phyloP scores from a whole-genome alignment of 2,797 vertebrate genomes.

The Mus spretus region DNA sequence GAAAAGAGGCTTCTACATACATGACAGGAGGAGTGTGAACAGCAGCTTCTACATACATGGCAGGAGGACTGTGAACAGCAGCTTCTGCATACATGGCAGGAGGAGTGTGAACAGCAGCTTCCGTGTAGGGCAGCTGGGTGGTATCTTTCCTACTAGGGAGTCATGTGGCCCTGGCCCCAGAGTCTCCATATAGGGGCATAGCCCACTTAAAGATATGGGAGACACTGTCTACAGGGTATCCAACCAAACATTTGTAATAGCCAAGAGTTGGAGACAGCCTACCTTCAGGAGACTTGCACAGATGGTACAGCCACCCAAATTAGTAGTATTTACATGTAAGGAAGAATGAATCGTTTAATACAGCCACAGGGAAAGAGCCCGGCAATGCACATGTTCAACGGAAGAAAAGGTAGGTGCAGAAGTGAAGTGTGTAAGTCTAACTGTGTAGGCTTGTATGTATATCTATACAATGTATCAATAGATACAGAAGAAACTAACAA shows the following conservation, averaged over 20 bases:
- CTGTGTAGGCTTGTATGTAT: background rate
- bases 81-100: no score
- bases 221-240: background rate
- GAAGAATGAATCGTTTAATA: background rate
- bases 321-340: background rate
- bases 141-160: background rate
- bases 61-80: accelerated
- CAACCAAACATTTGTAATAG: background rate
- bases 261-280: slow-evolving; percentile 1
- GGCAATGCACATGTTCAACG: background rate
- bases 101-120: background rate
- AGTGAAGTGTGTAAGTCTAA: background rate
- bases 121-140: background rate
- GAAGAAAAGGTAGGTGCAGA: background rate
- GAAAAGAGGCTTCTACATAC: background rate
- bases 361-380: background rate
- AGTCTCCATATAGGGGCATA: background rate
- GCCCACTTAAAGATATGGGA: background rate
- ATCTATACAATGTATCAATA: background rate
- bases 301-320: background rate
- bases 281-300: background rate
- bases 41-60: background rate
- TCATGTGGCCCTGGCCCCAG: background rate
- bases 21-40: accelerated
- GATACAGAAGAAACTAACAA: background rate